phyloP scores from a whole-genome alignment of 2,113 vertebrate species.

The Motacilla alba region DNA sequence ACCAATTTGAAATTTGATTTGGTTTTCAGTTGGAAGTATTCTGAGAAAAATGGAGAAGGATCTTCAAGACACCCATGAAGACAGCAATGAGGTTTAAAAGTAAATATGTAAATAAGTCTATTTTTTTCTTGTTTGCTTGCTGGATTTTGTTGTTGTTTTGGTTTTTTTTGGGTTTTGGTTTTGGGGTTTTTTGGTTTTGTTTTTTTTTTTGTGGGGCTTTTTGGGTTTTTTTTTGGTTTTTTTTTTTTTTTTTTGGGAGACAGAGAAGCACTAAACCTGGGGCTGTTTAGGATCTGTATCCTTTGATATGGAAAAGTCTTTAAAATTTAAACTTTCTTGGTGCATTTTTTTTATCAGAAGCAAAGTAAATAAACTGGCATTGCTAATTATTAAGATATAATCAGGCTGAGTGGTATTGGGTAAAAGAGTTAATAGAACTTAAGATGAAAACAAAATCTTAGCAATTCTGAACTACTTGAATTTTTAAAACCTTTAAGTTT shows the following conservation, averaged over 20 bases:
- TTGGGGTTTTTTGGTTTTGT: not conserved
- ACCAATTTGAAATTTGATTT: not conserved
- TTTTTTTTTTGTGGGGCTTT: not conserved
- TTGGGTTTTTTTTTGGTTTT: not conserved
- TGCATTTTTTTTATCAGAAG: not conserved
- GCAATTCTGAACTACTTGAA: not conserved
- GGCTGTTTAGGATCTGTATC: not conserved
- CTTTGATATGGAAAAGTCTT: not conserved
- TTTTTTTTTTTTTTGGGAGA: not conserved
- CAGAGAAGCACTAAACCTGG: not conserved
- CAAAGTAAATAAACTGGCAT: not conserved
- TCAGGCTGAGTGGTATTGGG: not conserved
- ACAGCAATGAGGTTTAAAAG: not conserved
- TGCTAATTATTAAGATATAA: not conserved
- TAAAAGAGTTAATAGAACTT: not conserved
- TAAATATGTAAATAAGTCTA: not conserved
- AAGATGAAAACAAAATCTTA: not conserved
- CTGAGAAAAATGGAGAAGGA: not conserved
- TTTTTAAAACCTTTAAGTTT: not conserved
- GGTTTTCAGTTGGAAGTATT: not conserved
- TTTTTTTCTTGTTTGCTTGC: not conserved
- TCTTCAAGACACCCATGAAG: not conserved
- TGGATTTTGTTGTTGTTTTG: not conserved
- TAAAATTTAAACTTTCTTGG: not conserved
- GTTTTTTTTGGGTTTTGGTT: not conserved